These are phyloP conservation scores for Collichthys lucidus DNA, from an alignment of 2,113 vertebrate genomes.

Conservation along the genomic window DNA sequence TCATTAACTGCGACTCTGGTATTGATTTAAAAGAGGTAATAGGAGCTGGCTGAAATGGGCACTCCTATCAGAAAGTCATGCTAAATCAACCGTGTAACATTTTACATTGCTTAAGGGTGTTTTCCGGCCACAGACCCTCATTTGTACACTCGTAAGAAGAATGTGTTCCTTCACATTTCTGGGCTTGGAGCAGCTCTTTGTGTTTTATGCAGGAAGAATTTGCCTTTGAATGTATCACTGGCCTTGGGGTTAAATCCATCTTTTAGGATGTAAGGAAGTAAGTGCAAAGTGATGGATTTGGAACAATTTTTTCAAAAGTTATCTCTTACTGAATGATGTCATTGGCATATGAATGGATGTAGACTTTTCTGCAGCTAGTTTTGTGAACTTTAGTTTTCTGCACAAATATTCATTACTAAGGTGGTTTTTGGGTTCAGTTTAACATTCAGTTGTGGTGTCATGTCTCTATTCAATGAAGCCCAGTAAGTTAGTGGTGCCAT, in stretches of 20 bases:
- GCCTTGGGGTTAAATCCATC: neutral
- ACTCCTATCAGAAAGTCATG: conserved; percentile 47
- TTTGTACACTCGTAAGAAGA: conserved; percentile 40
- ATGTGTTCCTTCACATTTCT: conserved; percentile 15
- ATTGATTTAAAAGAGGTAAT: conserved; percentile 70
- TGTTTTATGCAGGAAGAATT: conserved; percentile 14
- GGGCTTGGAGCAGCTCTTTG: conserved; percentile 2
- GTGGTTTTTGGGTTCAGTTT: neutral
- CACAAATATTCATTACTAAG: neutral
- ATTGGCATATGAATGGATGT: neutral
- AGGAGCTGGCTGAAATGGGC: conserved; percentile 39
- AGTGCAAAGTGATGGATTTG: conserved; percentile 2
- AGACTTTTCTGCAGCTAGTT: neutral
- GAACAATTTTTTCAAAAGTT: neutral
- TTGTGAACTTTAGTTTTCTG: neutral
- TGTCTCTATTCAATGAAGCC: neutral
- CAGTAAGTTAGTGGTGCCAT: neutral
- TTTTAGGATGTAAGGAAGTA: neutral
- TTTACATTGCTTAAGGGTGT: conserved; percentile 28
- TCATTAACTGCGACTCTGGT: conserved; percentile 63
- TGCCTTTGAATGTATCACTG: conserved; percentile 12
- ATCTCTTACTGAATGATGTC: neutral
- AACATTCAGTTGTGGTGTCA: neutral
- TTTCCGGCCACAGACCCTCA: conserved; percentile 16
- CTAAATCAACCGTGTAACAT: conserved; percentile 48